Evolutionary conservation across 37 sponge, comb jelly and placozoan genomes (phyloP).

Genomic region (Mnemiopsis leidyi): DNA sequence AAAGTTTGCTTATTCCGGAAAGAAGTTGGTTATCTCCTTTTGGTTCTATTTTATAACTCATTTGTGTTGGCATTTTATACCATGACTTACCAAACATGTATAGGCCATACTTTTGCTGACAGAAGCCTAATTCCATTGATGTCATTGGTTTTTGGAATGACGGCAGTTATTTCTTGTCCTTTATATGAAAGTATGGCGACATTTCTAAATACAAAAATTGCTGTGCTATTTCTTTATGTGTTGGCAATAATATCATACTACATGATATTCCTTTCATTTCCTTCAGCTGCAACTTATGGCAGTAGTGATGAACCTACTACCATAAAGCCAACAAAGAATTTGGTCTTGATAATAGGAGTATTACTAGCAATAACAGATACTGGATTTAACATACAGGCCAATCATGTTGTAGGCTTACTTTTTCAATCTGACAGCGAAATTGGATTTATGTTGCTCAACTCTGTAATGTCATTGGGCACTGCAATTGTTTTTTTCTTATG

Average conservation of each 20-base stretch:
- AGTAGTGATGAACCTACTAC: too few species aligned
- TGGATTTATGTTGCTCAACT: conserved; percentile 43
- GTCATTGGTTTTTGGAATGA: conserved; percentile 17
- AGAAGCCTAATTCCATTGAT: conserved; percentile 35
- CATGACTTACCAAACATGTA: conserved; percentile 53
- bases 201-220: not conserved
- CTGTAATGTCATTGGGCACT: conserved; percentile 52
- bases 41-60: not conserved
- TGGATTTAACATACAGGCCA: conserved; percentile 35
- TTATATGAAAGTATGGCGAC: not conserved
- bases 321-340: not conserved
- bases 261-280: conserved; percentile 19
- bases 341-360: not conserved
- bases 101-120: conserved; percentile 14
- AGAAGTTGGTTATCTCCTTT: not conserved
- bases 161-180: not conserved
- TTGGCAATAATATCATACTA: not conserved
- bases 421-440: conserved; percentile 36
- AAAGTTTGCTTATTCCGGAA: not conserved
- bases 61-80: conserved; percentile 34
- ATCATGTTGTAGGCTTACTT: not conserved
- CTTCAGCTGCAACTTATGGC: not conserved
- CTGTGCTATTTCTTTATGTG: not conserved
- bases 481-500: conserved; percentile 37
- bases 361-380: conserved; percentile 45